Conservation (phyloP, 1,140 invertebrate genomes). For the Agrypnia vestita region DNA sequence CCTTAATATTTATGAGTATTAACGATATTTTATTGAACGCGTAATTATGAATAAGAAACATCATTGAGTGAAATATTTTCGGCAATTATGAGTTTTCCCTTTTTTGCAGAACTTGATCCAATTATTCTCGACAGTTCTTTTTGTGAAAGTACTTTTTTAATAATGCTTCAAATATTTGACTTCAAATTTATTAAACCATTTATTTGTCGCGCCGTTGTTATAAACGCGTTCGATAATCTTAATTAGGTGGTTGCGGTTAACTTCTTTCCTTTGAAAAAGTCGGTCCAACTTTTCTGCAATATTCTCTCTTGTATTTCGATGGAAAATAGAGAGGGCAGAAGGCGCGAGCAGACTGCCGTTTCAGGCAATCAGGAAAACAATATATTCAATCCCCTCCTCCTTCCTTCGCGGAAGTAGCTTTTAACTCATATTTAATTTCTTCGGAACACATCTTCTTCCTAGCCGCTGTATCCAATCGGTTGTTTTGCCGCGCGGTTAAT, state of each 20-base stretch:
- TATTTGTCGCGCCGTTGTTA: too few species aligned
- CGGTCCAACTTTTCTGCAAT: background rate
- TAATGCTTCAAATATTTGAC: too few species aligned
- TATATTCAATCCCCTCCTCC: conserved; percentile 22
- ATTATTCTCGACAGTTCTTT: too few species aligned
- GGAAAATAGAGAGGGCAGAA: background rate
- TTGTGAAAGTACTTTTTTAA: too few species aligned
- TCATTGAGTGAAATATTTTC: too few species aligned
- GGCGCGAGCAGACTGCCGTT: conserved; percentile 11
- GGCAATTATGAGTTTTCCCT: too few species aligned
- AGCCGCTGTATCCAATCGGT: conserved; percentile 39
- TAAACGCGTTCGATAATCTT: too few species aligned
- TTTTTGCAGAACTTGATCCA: too few species aligned
- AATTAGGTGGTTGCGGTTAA: background rate
- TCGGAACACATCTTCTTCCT: conserved; percentile 47
- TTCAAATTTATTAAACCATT: too few species aligned
- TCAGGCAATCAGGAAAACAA: conserved; percentile 31
- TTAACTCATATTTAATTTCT: conserved; percentile 53
- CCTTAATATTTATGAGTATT: too few species aligned
- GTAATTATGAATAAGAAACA: too few species aligned
- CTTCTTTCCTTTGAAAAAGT: background rate
- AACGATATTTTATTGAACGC: too few species aligned
- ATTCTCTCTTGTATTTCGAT: background rate
- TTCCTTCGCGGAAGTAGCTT: conserved; percentile 7
- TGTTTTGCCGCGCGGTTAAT: conserved; percentile 50